phyloP scores from a whole-genome alignment of 1,140 invertebrate genomes.

The Nasonia longicornis region DNA sequence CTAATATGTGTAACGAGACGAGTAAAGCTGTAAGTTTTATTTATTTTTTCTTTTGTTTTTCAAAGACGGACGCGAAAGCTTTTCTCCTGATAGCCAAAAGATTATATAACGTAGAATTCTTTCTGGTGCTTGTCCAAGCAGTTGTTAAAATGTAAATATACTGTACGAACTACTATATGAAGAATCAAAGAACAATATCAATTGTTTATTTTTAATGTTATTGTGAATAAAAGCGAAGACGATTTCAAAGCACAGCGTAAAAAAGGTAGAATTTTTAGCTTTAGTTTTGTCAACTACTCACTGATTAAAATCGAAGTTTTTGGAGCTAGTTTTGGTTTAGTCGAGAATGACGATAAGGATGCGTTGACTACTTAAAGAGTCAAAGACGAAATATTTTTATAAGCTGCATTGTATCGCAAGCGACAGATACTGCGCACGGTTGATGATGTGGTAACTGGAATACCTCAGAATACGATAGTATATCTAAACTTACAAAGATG shows the following conservation, averaged over 20 bases:
- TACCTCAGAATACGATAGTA: background rate
- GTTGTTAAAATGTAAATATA: background rate
- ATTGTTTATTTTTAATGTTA: background rate
- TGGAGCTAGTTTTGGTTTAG: background rate
- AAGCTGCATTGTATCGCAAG: background rate
- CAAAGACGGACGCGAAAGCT: background rate
- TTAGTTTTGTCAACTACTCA: background rate
- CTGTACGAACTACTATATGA: too few species aligned
- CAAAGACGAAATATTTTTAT: conserved; percentile 2
- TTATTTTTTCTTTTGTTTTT: background rate
- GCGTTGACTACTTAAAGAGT: background rate
- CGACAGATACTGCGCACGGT: background rate
- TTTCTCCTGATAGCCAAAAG: background rate
- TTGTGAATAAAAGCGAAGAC: too few species aligned
- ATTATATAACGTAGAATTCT: background rate
- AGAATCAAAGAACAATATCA: background rate
- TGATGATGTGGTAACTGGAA: background rate
- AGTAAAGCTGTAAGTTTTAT: too few species aligned
- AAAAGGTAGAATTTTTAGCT: background rate
- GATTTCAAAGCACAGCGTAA: too few species aligned
- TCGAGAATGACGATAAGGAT: background rate
- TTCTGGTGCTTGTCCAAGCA: too few species aligned
- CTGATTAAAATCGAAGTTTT: background rate
- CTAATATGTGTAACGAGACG: too few species aligned
- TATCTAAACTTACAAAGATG: background rate